phyloP scores from a whole-genome alignment of 1,140 invertebrate genomes.

The Drosophila repleta region DNA sequence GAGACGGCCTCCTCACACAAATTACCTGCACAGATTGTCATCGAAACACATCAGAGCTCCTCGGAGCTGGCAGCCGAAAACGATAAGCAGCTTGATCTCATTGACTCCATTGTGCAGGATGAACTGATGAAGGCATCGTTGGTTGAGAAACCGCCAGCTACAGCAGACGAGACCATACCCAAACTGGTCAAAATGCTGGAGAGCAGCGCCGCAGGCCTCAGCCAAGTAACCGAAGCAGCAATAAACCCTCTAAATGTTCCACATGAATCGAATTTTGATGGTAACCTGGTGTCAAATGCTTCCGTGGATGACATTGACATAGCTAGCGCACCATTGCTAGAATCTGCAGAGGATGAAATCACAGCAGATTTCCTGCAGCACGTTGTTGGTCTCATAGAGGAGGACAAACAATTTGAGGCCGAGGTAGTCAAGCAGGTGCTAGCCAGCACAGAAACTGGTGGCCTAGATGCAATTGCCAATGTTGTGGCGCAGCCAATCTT shows the following conservation, averaged over 20 bases:
- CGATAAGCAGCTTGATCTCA: constrained; percentile 82
- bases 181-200: constrained; percentile 83
- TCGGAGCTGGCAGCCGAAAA: constrained; percentile 76
- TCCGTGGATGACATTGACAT: constrained; percentile 59
- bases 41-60: constrained; percentile 79
- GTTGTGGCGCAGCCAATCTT: constrained; percentile 39
- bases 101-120: constrained; percentile 74
- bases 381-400: constrained; percentile 87
- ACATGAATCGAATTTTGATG: constrained; percentile 18
- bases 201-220: constrained; percentile 64
- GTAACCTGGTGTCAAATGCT: background rate
- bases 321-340: constrained; percentile 47
- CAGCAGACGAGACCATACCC: constrained; percentile 75
- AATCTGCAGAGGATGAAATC: constrained; percentile 85
- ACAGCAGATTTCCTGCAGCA: constrained; percentile 88
- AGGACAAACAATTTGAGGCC: constrained; percentile 88
- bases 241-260: constrained; percentile 1
- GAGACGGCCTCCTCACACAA: constrained; percentile 78
- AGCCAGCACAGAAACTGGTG: constrained; percentile 51
- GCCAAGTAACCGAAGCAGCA: constrained; percentile 17
- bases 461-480: constrained; percentile 63
- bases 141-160: constrained; percentile 45
- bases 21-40: constrained; percentile 75
- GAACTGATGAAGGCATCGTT: constrained; percentile 64
- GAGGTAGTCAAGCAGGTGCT: constrained; percentile 87